These are phyloP conservation scores for Gymnopithys bicolor DNA, from an alignment of 2,797 vertebrate species.

Conservation along the genomic window DNA sequence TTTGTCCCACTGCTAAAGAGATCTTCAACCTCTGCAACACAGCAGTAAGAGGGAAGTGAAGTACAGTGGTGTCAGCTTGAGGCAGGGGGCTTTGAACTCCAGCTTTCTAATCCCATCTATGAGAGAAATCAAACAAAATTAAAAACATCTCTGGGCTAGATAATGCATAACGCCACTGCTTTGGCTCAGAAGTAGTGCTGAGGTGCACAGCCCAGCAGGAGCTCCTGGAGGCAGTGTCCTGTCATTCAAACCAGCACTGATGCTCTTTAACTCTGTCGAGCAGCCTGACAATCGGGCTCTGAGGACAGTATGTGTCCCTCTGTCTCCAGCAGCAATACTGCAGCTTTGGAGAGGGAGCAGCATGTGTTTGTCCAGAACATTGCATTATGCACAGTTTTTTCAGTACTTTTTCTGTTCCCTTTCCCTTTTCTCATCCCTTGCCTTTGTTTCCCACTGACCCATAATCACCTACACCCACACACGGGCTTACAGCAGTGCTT, in stretches of 20 bases:
- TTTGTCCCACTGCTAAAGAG: conserved; percentile 55
- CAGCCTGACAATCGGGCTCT: not conserved
- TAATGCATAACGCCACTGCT: not conserved
- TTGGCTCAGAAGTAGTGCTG: conserved; percentile 9
- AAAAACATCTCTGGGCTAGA: not conserved
- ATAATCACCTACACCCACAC: rapidly evolving
- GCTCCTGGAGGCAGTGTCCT: conserved; percentile 25
- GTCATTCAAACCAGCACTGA: not conserved
- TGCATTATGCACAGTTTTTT: not conserved
- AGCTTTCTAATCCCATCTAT: conserved; percentile 11
- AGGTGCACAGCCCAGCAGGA: conserved; percentile 27
- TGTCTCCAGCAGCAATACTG: not conserved
- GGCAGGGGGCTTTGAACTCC: not conserved
- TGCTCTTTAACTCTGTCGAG: not conserved
- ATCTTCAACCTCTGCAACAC: conserved; percentile 46
- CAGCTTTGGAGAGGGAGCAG: not conserved
- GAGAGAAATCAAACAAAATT: conserved; percentile 46
- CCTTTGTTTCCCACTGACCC: not conserved
- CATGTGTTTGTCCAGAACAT: not conserved
- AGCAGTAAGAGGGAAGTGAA: conserved; percentile 8
- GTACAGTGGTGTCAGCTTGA: not conserved
- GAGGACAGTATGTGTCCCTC: not conserved
- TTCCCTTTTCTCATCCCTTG: not conserved
- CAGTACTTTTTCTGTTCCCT: not conserved
- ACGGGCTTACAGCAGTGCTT: not conserved